A percentile compares a stretch with the other conserved stretches of the same genome.
Conservation (phyloP, 2,113 vertebrate genomes). For the Centropristis striata region DNA sequence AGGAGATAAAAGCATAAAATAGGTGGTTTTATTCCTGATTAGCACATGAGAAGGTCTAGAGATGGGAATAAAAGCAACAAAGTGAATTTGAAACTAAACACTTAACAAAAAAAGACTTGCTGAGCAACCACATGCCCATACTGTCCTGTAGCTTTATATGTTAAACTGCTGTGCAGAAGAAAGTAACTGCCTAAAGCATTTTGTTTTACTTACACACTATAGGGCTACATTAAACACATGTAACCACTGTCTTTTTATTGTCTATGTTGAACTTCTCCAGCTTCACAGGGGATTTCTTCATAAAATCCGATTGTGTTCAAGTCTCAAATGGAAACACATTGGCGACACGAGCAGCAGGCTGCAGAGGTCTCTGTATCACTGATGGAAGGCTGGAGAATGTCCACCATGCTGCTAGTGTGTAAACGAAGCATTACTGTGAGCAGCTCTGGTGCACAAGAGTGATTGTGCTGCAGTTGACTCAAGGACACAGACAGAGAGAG, state of each 20-base stretch:
- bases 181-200: conserved; percentile 7
- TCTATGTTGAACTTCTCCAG: not conserved
- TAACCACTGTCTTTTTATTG: conserved; percentile 19
- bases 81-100: conserved; percentile 14
- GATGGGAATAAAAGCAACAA: not conserved
- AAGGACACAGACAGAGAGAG: conserved; percentile 21
- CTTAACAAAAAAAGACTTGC: conserved; percentile 6
- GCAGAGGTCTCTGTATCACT: conserved; percentile 1
- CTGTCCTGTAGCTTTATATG: conserved; percentile 17
- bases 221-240: conserved; percentile 14
- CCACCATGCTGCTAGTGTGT: conserved; percentile 15
- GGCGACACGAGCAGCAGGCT: not conserved
- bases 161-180: conserved; percentile 21
- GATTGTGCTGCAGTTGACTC: conserved; percentile 25
- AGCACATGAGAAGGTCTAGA: conserved; percentile 1
- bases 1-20: conserved; percentile 24
- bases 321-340: conserved; percentile 18
- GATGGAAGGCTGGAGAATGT: conserved; percentile 17
- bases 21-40: conserved; percentile 7
- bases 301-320: conserved; percentile 6
- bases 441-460: conserved; percentile 5
- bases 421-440: conserved; percentile 8
- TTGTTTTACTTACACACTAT: conserved; percentile 4
- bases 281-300: conserved; percentile 2
- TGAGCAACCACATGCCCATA: conserved; percentile 21